phyloP scores from a whole-genome alignment of 1,140 invertebrate genomes.

The Sycobia sp. region DNA sequence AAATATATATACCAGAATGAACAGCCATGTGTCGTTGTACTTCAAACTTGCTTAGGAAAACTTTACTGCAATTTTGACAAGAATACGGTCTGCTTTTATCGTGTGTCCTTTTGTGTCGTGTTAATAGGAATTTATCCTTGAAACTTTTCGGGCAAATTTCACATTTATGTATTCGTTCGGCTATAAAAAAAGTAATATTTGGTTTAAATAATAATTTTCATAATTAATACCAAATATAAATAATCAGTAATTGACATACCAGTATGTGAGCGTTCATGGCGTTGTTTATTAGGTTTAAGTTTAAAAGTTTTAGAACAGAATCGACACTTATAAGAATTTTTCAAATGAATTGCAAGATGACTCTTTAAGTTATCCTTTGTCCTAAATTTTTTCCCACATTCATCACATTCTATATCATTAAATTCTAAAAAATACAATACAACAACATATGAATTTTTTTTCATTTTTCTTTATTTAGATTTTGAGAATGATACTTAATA shows the following conservation, averaged over 20 bases:
- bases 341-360: conserved; percentile 49
- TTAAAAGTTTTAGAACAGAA: conserved; percentile 52
- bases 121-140: conserved; percentile 53
- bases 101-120: conserved; percentile 54
- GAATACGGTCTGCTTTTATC: conserved; percentile 54
- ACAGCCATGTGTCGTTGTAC: conserved; percentile 49
- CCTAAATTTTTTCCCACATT: conserved; percentile 53
- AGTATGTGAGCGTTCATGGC: conserved; percentile 53
- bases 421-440: conserved; percentile 41
- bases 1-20: conserved; percentile 48
- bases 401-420: conserved; percentile 51
- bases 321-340: conserved; percentile 46
- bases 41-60: conserved; percentile 57
- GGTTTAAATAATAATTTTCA: neutral
- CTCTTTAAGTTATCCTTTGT: conserved; percentile 53
- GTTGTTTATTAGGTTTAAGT: conserved; percentile 51
- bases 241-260: conserved; percentile 49
- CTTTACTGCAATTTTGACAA: conserved; percentile 50
- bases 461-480: no score
- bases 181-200: conserved; percentile 38
- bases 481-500: no score
- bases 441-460: neutral
- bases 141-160: conserved; percentile 55
- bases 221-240: neutral
- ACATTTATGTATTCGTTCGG: conserved; percentile 51